Conservation (phyloP, 2,888 invertebrate genomes). For the Netelia fuscicornis region DNA sequence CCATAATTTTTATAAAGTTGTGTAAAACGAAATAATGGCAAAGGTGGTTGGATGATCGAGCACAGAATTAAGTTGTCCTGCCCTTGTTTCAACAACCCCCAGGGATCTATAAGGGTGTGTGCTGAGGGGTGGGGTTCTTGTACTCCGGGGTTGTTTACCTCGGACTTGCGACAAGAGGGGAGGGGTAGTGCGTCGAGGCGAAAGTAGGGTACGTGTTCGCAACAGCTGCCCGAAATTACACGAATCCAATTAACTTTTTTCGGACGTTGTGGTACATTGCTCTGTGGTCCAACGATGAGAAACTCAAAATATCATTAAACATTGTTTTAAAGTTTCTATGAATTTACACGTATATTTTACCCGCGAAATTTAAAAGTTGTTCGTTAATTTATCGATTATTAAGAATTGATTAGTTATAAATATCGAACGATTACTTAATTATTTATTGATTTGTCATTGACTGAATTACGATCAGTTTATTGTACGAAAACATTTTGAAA, state of each 20-base stretch:
- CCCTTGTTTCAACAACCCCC: not conserved
- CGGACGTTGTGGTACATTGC: not conserved
- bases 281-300: not conserved
- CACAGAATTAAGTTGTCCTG: not conserved
- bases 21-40: not conserved
- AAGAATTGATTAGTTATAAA: not conserved
- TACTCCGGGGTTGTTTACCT: not conserved
- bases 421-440: not conserved
- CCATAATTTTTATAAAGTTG: not conserved
- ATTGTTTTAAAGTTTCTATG: not conserved
- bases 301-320: not conserved
- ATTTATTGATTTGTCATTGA: not conserved
- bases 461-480: not conserved
- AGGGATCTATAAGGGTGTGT: not conserved
- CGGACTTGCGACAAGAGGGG: not conserved
- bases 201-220: not conserved
- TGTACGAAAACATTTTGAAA: too few species aligned
- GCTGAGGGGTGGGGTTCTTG: not conserved
- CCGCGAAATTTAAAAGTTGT: not conserved
- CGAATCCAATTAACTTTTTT: not conserved
- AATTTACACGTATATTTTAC: not conserved
- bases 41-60: slow-evolving; percentile 12
- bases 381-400: not conserved
- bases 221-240: not conserved
- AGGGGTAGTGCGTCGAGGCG: not conserved